Base-by-base conservation (phyloP, 2,888 invertebrate species). In the Eristalinus sepulchralis region DNA sequence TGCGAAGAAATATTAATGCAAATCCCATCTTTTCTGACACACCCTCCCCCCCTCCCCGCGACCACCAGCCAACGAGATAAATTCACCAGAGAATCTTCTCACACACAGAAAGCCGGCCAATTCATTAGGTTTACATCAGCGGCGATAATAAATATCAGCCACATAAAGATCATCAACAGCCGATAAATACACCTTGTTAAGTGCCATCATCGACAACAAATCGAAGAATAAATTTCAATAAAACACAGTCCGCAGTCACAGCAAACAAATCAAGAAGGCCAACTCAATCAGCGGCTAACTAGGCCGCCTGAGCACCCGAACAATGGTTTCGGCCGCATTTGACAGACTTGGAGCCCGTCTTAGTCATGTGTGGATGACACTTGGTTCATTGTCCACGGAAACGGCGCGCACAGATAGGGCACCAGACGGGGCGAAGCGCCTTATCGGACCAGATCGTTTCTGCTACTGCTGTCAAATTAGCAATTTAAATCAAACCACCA, bases 101-200 rank as follows among this genome's bases (percentile, higher is more conserved):
- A 71, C 81, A 80, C 76, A 72, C 81, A 80, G 72, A 72, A 47
- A 79, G 47, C 22, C 20, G 59, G 78, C 78, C 78, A 75, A 86
- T 85, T 85, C 81, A 85, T 85, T 85, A 85, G 72, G 71, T 39
- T 85, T 85, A 85, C 77, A 85, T 86, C 83, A 83, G 83, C 78
- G 60, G 67, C 62, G 47, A 70, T 13, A 82, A 86, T 86, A 86
- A 83, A 86, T 83, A 71, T 71, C 57, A 17, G 75, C 57, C 70
- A 66, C 70, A 86, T 86, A 86, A 86, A 86, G 83, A 78, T 83
- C 83, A 64, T 71, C 67, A 83, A 83, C 83, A 79, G 78, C 75
- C 86, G 71, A 86, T 86, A 83, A 86, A 86, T 86, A 86, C 86
- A 86, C 73, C 86, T 86, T 86, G 83, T 86, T 86, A 83, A 86